These are phyloP conservation scores for Cervus canadensis DNA, from an alignment of 2,113 vertebrate genomes.

Conservation along the genomic window DNA sequence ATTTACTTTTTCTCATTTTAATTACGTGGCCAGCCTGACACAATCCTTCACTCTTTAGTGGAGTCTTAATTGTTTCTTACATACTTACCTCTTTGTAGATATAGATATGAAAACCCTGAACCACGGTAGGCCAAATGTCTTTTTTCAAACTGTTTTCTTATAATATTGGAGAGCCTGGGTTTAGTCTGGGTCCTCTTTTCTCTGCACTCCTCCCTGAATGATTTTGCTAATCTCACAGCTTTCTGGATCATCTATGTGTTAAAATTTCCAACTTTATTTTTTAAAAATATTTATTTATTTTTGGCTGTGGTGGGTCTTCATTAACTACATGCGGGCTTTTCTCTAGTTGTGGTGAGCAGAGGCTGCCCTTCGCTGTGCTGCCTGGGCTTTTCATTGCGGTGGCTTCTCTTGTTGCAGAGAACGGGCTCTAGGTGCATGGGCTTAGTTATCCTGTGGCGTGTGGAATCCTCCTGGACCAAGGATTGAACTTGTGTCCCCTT, in stretches of 20 bases:
- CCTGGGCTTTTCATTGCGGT: neutral
- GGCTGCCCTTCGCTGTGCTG: neutral
- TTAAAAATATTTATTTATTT: neutral
- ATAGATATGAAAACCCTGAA: neutral
- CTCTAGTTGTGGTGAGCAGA: neutral
- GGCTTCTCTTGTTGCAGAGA: neutral
- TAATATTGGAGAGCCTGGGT: neutral
- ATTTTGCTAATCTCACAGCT: neutral
- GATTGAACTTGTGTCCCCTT: neutral
- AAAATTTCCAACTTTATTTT: neutral
- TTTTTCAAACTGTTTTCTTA: neutral
- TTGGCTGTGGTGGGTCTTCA: neutral
- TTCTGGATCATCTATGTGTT: neutral
- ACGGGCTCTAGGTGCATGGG: neutral
- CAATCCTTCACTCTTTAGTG: neutral
- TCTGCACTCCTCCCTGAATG: neutral
- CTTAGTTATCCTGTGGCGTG: neutral
- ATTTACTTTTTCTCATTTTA: neutral
- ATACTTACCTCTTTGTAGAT: neutral
- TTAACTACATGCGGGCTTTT: neutral
- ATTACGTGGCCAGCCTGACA: neutral
- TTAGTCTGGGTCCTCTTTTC: neutral
- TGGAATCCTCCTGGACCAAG: neutral
- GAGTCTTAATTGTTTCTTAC: neutral
- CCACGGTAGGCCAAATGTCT: neutral